Conservation (phyloP, 2,797 vertebrate species). For the Tiaroga cobitis region DNA sequence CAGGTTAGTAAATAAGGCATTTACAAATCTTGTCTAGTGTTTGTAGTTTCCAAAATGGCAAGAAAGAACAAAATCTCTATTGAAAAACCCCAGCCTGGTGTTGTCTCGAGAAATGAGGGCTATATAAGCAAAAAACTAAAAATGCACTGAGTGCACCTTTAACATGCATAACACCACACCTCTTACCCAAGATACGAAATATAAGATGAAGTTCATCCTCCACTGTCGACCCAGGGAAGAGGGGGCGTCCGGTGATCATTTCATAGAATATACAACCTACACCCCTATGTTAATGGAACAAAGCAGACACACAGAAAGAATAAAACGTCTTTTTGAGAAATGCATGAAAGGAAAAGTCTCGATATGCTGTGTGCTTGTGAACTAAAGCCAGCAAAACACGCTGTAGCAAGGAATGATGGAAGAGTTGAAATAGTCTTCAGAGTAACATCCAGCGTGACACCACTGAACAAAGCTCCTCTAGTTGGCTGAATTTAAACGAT, state of each 20-base stretch:
- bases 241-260: slow-evolving; percentile 83
- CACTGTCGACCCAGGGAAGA: slow-evolving; percentile 84
- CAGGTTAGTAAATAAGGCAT: background rate
- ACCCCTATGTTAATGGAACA: slow-evolving; percentile 71
- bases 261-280: slow-evolving; percentile 86
- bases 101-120: background rate
- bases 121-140: background rate
- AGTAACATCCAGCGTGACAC: background rate
- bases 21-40: background rate
- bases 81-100: background rate
- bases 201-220: slow-evolving; percentile 84
- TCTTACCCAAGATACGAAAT: slow-evolving; percentile 83
- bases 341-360: background rate
- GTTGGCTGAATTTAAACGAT: background rate
- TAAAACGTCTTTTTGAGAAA: background rate
- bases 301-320: slow-evolving; percentile 8
- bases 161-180: background rate
- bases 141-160: background rate
- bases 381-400: background rate
- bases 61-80: background rate
- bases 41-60: background rate
- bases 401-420: too few species aligned
- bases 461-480: background rate
- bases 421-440: background rate
- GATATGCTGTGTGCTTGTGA: background rate